Percentiles rank a stretch among this genome's conserved stretches.
Conservation (phyloP, 2,797 vertebrate species). For the Acrossocheilus wenchowensis region DNA sequence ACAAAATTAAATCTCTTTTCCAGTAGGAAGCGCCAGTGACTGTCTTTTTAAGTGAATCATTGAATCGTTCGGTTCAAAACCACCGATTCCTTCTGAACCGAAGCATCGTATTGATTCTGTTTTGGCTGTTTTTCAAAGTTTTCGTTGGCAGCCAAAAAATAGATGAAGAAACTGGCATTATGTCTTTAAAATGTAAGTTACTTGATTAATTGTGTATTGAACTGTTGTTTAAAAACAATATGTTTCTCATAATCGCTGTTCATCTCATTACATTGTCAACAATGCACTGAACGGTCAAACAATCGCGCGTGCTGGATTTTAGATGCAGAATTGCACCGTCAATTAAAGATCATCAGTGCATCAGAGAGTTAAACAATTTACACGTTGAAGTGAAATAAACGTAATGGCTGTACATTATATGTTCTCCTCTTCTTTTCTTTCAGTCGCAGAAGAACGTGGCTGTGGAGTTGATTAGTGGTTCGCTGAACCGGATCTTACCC, state of each 20-base stretch:
- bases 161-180: background rate
- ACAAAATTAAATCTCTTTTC: background rate
- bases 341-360: background rate
- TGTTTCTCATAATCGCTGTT: background rate
- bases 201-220: background rate
- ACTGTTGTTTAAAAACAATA: background rate
- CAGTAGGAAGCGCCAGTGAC: background rate
- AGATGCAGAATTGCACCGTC: background rate
- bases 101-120: background rate
- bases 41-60: background rate
- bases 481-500: constrained; percentile 52
- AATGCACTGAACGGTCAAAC: background rate
- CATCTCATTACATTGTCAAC: background rate
- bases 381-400: background rate
- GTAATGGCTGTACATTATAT: background rate
- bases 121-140: background rate
- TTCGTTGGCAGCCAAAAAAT: background rate
- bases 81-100: background rate
- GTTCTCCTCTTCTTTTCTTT: constrained; percentile 31
- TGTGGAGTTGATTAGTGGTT: constrained; percentile 66
- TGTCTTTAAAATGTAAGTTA: background rate
- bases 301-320: background rate
- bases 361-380: background rate
- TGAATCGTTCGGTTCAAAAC: constrained; percentile 5
- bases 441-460: constrained; percentile 63